These are phyloP conservation scores for Proales similis DNA, from an alignment of 1,140 invertebrate genomes.

Conservation along the genomic window DNA sequence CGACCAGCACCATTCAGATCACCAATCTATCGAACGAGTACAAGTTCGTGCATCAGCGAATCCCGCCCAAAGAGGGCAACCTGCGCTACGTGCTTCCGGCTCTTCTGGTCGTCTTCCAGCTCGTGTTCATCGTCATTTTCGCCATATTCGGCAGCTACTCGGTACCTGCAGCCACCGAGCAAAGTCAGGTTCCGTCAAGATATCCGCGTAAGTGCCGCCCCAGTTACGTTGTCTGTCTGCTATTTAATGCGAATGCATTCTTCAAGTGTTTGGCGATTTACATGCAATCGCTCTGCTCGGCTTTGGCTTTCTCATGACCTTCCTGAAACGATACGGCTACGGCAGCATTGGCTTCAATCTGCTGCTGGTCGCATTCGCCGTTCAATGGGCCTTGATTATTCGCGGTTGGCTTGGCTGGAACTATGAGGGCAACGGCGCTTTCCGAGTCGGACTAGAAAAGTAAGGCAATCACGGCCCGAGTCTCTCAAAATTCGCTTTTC, in stretches of 20 bases:
- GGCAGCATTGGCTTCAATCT: constrained; percentile 40
- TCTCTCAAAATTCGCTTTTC: too few species aligned
- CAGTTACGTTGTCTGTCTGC: neutral
- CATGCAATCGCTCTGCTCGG: constrained; percentile 85
- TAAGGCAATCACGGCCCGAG: too few species aligned
- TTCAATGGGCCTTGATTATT: constrained; percentile 39
- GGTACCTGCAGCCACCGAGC: too few species aligned
- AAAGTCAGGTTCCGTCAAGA: neutral
- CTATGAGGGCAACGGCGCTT: too few species aligned
- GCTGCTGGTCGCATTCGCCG: constrained; percentile 39
- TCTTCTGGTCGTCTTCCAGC: constrained; percentile 2
- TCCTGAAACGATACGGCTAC: constrained; percentile 69
- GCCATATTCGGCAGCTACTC: constrained; percentile 10
- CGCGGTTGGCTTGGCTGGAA: constrained; percentile 35
- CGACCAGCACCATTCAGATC: too few species aligned
- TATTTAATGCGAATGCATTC: neutral
- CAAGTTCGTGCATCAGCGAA: constrained; percentile 11
- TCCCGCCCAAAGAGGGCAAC: constrained; percentile 10
- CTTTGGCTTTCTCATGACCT: constrained; percentile 88
- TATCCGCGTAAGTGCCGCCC: neutral
- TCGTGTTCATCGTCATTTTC: constrained; percentile 8
- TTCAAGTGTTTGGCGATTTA: constrained; percentile 41
- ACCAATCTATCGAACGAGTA: constrained; percentile 33
- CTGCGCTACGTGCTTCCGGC: neutral
- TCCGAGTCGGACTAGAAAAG: too few species aligned